Base-by-base conservation (phyloP, 1,140 invertebrate species). In the Leptinotarsa defecta region DNA sequence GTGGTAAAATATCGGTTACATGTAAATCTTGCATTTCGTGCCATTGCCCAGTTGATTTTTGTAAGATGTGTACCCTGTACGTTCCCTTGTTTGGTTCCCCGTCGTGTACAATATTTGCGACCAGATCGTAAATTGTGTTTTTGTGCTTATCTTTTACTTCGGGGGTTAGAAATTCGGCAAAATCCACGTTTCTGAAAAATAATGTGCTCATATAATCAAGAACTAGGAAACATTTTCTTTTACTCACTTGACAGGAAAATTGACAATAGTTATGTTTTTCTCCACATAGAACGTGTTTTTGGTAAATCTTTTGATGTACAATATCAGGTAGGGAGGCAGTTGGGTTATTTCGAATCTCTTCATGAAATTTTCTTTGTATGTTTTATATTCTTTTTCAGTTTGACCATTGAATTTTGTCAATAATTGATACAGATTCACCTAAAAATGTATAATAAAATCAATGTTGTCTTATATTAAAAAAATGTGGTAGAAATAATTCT, bases 241-340 rank as follows among this genome's bases (percentile, higher is more conserved):
- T 74, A 92, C 93, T 93, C 88, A 98, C 95, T 96, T 98, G 62
- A 99, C 96, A 6, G 98, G 98, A 86, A 99, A 99, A 87, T 99
- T 99, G 1, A 99, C 98, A 85, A 99, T 99, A 0, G 98, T 99
- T 13, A 97, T 97, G 90, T 99, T 99, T 87, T 99, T 99, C 85
- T 99, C 98, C 15, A 98, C 91, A 83, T 98, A 99, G 87, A 99
- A 99, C 43, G 96, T 98, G 86, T 99, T 99, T 87, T 98, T 99
- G 3, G 97, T 99, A 85, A 99, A 99, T 79, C 98, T 90, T 88
- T 98, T 98, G 65, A 99, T 97, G 80, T 98, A 99, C 68, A 99
- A 86, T 82, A 99, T 99, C 17, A 99, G 90, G 87, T 97, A 99
- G n/a, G 96, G 96, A 13, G 98, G 98, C 65, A 99, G 88, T 81